Percentiles rank a stretch among this genome's conserved stretches.
phyloP scores from a whole-genome alignment of 1,140 invertebrate species.

The Chrysopa pallens region DNA sequence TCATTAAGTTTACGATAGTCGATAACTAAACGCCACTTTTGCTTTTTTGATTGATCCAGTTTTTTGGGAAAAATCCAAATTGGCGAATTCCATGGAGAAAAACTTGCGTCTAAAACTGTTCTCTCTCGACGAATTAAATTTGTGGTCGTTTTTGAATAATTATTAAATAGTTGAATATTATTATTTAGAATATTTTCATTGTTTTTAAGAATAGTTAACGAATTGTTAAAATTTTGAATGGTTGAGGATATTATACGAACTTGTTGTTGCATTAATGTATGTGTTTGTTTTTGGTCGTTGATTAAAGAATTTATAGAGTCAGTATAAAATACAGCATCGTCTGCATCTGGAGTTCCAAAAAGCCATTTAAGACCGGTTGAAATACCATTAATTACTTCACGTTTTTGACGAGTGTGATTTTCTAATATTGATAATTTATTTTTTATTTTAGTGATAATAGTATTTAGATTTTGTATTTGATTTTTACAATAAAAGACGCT shows the following conservation, averaged over 20 bases:
- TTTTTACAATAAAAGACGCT: not conserved
- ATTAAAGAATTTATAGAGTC: constrained; percentile 7
- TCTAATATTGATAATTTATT: not conserved
- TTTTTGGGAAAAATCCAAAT: constrained; percentile 9
- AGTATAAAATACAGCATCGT: constrained; percentile 9
- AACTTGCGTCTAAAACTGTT: not conserved
- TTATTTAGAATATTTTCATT: constrained; percentile 1
- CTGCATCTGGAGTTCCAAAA: constrained; percentile 11
- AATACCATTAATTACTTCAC: constrained; percentile 11
- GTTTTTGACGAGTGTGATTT: constrained; percentile 5
- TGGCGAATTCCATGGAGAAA: constrained; percentile 1
- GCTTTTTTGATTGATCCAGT: constrained; percentile 14
- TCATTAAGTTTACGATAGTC: constrained; percentile 25
- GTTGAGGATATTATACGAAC: constrained; percentile 6
- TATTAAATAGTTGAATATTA: constrained; percentile 1
- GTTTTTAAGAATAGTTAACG: not conserved
- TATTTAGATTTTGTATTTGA: constrained; percentile 5
- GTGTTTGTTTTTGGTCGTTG: constrained; percentile 7
- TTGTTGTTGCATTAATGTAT: constrained; percentile 9
- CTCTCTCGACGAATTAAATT: constrained; percentile 4
- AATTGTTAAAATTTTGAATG: constrained; percentile 8
- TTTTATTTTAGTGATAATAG: constrained; percentile 2
- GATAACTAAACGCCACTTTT: constrained; percentile 20
- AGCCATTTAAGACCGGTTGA: constrained; percentile 11
- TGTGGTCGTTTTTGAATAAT: constrained; percentile 1